Percentiles rank a stretch among this genome's conserved stretches.
phyloP scores from a whole-genome alignment of 53 echinoderm and acorn worm genomes.

The Apostichopus leukothele region DNA sequence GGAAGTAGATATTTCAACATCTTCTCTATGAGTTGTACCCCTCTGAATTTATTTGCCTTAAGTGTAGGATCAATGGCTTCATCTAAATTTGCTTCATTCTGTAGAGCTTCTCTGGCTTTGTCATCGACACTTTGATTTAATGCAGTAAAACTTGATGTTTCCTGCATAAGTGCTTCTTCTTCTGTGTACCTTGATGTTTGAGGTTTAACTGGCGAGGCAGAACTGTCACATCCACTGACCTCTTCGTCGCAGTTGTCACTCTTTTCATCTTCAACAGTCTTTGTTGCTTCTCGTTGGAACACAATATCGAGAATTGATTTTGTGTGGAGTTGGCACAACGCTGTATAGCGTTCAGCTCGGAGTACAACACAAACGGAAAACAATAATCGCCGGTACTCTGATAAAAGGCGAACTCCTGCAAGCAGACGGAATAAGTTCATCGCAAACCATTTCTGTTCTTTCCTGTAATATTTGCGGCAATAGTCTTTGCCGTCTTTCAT shows the following conservation, averaged over 20 bases:
- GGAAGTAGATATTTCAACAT: neutral
- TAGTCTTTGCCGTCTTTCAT: conserved; percentile 32
- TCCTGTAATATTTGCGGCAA: conserved; percentile 10
- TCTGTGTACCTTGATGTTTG: neutral
- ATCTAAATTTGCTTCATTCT: neutral
- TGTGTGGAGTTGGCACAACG: neutral
- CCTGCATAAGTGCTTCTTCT: conserved; percentile 12
- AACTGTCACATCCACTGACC: no score
- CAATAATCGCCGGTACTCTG: neutral
- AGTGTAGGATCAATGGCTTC: neutral
- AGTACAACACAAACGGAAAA: conserved; percentile 3
- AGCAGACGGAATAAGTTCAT: conserved; percentile 1
- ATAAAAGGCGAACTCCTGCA: neutral
- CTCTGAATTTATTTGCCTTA: neutral
- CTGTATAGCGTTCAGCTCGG: neutral
- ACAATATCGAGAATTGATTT: neutral
- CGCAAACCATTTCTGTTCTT: conserved; percentile 16
- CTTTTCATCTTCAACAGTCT: neutral
- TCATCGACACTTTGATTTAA: neutral
- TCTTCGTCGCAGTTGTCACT: no score
- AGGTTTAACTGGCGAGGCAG: no score
- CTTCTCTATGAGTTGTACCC: neutral
- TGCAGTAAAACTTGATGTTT: neutral
- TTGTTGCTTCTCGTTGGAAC: neutral
- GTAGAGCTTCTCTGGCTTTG: neutral